A percentile compares a stretch with the other conserved stretches of the same genome.
phyloP scores from a whole-genome alignment of 37 sponge, comb jelly and placozoan species.

The Chondrilla cf. caribensis region DNA sequence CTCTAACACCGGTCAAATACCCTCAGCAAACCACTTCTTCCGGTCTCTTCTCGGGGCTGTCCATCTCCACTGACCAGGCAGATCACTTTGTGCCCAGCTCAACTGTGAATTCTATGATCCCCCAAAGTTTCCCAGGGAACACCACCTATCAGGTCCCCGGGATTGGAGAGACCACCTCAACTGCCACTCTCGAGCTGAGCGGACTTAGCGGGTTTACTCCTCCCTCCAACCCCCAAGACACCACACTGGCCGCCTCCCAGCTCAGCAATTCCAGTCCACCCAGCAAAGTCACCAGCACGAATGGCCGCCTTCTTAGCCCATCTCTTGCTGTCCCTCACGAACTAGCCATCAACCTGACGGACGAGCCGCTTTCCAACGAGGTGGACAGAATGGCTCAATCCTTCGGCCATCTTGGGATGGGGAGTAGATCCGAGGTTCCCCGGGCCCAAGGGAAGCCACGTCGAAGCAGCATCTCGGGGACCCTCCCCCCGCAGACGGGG shows the following conservation, averaged over 20 bases:
- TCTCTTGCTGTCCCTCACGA: too few species aligned
- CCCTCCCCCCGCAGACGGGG: too few species aligned
- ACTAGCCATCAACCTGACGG: too few species aligned
- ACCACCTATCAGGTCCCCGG: too few species aligned
- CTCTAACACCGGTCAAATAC: background rate
- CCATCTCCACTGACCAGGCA: background rate
- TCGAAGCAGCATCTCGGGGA: too few species aligned
- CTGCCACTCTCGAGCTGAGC: slow-evolving; percentile 9
- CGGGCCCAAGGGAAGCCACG: too few species aligned
- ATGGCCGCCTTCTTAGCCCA: too few species aligned
- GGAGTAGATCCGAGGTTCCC: too few species aligned
- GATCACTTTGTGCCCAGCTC: slow-evolving; percentile 5
- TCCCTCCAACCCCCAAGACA: background rate
- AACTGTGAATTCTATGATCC: background rate
- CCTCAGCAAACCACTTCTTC: background rate
- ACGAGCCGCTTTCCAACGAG: too few species aligned
- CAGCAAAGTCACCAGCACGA: too few species aligned
- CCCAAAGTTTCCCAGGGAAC: background rate
- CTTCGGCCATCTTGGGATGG: too few species aligned
- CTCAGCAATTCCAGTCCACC: background rate
- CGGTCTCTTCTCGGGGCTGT: slow-evolving; percentile 9
- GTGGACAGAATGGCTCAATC: too few species aligned
- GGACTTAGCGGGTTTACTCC: slow-evolving; percentile 2
- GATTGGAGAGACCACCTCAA: background rate
- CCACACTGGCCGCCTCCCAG: background rate